A percentile compares a stretch with the other conserved stretches of the same genome.
Conservation (phyloP, 1,140 invertebrate species). For the Himalopsyche phryganea region DNA sequence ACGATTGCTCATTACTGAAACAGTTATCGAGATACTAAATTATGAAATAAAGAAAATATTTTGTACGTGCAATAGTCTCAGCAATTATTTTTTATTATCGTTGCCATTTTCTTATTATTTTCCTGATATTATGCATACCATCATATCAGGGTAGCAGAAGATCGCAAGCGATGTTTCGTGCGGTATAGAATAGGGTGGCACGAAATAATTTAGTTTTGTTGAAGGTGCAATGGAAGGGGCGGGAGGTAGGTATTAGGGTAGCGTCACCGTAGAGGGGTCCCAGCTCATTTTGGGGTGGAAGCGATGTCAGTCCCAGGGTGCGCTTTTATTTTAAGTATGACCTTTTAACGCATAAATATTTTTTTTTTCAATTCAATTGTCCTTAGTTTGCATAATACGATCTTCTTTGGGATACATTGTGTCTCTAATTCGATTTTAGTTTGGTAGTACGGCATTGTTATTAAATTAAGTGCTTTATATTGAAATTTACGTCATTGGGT, state of each 20-base stretch:
- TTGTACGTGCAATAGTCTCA: too few species aligned
- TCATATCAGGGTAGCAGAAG: too few species aligned
- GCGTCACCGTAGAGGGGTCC: not conserved
- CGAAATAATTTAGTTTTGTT: conserved; percentile 32
- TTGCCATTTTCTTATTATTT: too few species aligned
- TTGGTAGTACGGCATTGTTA: too few species aligned
- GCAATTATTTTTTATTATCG: too few species aligned
- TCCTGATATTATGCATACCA: too few species aligned
- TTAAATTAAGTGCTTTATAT: too few species aligned
- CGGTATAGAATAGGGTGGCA: conserved; percentile 5
- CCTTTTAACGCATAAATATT: conserved; percentile 24
- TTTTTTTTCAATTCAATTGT: conserved; percentile 11
- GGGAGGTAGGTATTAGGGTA: conserved; percentile 1
- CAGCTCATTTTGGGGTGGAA: conserved; percentile 7
- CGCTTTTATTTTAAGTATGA: conserved; percentile 30
- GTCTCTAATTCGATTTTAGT: conserved; percentile 15
- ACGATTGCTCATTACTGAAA: too few species aligned
- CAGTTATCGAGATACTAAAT: too few species aligned
- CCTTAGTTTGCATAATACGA: not conserved
- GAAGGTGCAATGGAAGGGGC: conserved; percentile 26
- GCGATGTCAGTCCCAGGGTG: conserved; percentile 12
- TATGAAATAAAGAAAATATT: too few species aligned
- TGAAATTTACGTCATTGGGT: too few species aligned
- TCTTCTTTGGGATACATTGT: conserved; percentile 9
- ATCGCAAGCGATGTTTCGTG: too few species aligned